These are phyloP conservation scores for Neogobius melanostomus DNA, from an alignment of 2,113 vertebrate species.

Conservation along the genomic window DNA sequence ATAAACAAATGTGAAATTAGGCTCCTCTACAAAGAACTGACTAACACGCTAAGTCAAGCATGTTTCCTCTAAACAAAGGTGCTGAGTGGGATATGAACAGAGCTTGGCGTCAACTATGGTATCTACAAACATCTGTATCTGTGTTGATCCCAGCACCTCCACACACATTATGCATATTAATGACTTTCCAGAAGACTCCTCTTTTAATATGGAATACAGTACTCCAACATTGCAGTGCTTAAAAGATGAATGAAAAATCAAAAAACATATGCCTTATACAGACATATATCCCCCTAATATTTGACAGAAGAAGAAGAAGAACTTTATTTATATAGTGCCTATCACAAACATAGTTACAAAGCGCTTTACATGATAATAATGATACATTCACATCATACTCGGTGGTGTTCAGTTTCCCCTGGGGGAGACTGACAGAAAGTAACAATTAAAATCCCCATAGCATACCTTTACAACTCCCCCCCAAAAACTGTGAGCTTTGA, in stretches of 20 bases:
- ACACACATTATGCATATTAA: background rate
- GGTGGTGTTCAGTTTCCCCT: too few species aligned
- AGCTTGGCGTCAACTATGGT: background rate
- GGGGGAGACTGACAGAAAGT: background rate
- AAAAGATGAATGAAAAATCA: slow-evolving; percentile 2
- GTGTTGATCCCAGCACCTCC: background rate
- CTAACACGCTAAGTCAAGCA: background rate
- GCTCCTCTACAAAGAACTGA: background rate
- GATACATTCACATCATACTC: too few species aligned
- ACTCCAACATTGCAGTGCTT: background rate
- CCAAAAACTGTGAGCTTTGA: background rate
- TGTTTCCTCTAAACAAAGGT: background rate
- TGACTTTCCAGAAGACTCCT: background rate
- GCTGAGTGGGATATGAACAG: background rate
- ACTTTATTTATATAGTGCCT: too few species aligned
- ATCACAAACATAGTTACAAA: too few species aligned
- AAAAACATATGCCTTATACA: background rate
- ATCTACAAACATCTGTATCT: background rate
- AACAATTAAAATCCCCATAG: background rate
- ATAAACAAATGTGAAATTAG: too few species aligned
- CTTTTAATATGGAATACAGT: background rate
- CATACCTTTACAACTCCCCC: background rate
- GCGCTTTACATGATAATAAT: too few species aligned
- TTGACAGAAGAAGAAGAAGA: background rate
- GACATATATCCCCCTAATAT: background rate